Conservation (phyloP, 2,113 vertebrate species). For the Triplophysa siluroides region DNA sequence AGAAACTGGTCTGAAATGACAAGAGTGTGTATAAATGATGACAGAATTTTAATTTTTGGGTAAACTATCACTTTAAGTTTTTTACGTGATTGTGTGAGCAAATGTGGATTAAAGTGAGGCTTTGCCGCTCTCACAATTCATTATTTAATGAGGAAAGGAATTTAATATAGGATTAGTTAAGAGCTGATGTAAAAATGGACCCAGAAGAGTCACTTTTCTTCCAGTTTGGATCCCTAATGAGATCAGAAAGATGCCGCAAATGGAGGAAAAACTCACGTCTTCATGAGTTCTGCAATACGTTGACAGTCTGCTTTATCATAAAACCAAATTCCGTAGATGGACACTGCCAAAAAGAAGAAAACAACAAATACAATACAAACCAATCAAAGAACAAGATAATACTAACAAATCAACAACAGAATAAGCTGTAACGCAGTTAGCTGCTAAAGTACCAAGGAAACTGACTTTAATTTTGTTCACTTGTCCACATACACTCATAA, state of each 20-base stretch:
- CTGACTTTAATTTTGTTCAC: neutral
- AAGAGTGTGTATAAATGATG: too few species aligned
- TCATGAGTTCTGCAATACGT: conserved; percentile 93
- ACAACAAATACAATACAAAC: neutral
- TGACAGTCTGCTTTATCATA: conserved; percentile 96
- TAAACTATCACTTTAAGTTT: too few species aligned
- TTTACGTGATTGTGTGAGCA: too few species aligned
- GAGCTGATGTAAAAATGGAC: too few species aligned
- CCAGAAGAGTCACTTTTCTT: too few species aligned
- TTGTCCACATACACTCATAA: conserved; percentile 29
- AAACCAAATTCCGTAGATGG: conserved; percentile 98
- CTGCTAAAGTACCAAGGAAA: neutral
- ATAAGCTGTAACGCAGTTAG: neutral
- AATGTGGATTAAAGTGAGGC: too few species aligned
- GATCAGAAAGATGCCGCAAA: neutral
- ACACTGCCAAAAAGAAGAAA: conserved; percentile 78
- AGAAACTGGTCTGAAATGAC: too few species aligned
- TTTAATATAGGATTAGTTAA: too few species aligned
- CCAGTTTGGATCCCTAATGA: too few species aligned
- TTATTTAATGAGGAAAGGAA: too few species aligned
- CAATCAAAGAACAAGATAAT: neutral
- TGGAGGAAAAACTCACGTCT: conserved; percentile 81
- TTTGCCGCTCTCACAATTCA: too few species aligned
- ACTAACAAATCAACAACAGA: neutral
- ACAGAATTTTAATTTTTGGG: too few species aligned